Conservation (phyloP, 2,797 vertebrate genomes). For the Acanthiza pusilla region DNA sequence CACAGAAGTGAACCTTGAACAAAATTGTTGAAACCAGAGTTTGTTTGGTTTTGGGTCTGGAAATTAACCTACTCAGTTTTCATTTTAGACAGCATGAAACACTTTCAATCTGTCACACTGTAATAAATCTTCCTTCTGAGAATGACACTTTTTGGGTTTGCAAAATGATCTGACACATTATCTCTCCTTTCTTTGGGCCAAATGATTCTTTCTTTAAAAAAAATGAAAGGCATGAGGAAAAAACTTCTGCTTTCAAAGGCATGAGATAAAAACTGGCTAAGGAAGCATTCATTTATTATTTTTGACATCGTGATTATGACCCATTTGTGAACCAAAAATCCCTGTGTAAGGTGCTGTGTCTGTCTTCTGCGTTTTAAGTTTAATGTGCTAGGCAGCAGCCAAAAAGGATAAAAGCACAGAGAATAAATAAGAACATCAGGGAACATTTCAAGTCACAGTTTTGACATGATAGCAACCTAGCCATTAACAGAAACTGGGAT, state of each 20-base stretch:
- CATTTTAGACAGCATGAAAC: background rate
- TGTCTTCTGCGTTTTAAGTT: background rate
- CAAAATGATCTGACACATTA: background rate
- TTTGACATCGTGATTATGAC: background rate
- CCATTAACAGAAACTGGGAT: background rate
- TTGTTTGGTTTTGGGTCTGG: background rate
- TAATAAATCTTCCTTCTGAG: background rate
- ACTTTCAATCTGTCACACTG: background rate
- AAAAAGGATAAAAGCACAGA: background rate
- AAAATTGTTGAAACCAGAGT: background rate
- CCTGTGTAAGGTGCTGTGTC: background rate
- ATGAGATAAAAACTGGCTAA: background rate
- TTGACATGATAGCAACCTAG: background rate
- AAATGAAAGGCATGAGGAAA: background rate
- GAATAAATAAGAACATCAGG: background rate
- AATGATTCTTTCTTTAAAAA: background rate
- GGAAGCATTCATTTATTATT: background rate
- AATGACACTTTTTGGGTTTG: background rate
- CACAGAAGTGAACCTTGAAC: background rate
- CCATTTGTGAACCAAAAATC: background rate
- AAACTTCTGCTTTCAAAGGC: background rate
- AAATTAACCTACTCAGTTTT: background rate
- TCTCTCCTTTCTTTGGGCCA: background rate
- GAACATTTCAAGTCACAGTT: background rate
- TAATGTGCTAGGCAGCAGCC: background rate